Percentiles rank a stretch among this genome's conserved stretches.
Conservation (phyloP, 92 coral and sea anemone genomes). For the Phenganax stokvisi region DNA sequence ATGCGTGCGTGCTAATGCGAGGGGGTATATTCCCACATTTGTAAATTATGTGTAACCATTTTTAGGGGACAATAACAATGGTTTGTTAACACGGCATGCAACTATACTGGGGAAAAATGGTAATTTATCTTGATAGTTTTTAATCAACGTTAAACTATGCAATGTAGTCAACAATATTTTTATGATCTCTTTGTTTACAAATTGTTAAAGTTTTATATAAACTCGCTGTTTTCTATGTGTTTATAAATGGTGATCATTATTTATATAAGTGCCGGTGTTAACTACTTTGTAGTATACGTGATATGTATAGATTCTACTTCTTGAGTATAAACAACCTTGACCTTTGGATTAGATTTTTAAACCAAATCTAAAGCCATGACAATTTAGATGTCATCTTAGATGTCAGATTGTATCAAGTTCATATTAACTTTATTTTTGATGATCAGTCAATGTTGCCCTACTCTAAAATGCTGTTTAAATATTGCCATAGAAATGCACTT, state of each 20-base stretch:
- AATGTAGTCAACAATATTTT: not conserved
- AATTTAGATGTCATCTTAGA: not conserved
- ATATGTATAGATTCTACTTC: not conserved
- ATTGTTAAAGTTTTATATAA: not conserved
- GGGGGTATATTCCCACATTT: conserved; percentile 54
- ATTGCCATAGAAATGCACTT: conserved; percentile 82
- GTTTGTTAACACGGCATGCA: conserved; percentile 75
- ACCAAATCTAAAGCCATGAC: conserved; percentile 4
- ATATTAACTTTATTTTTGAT: conserved; percentile 13
- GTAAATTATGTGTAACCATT: conserved; percentile 67
- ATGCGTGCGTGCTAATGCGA: conserved; percentile 17
- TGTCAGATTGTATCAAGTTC: conserved; percentile 7
- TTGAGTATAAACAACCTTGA: conserved; percentile 9
- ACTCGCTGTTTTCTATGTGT: conserved; percentile 20
- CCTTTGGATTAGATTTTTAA: not conserved
- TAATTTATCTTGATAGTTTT: conserved; percentile 34
- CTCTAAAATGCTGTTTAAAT: conserved; percentile 34
- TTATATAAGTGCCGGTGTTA: not conserved
- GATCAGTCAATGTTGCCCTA: conserved; percentile 6
- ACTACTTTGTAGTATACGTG: not conserved
- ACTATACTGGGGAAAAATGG: conserved; percentile 89
- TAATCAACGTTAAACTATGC: not conserved
- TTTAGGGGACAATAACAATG: conserved; percentile 98
- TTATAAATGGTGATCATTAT: conserved; percentile 3
- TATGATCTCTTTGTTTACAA: conserved; percentile 7